phyloP scores from a whole-genome alignment of 2,797 vertebrate genomes.

The Myioborus miniatus region DNA sequence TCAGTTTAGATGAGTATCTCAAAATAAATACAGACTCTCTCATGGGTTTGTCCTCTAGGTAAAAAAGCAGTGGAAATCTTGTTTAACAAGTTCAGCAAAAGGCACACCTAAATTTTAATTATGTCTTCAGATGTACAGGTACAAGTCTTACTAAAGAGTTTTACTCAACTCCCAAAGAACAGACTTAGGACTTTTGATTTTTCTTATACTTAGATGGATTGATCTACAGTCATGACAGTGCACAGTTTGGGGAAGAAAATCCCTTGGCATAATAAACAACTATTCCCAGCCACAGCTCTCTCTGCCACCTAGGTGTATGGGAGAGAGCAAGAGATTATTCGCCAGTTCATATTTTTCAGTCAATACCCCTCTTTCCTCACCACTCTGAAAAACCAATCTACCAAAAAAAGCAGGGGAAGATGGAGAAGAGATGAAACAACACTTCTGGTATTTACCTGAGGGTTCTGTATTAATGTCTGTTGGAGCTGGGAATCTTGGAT shows the following conservation, averaged over 20 bases:
- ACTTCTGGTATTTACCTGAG: neutral
- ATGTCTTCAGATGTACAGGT: neutral
- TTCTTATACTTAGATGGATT: neutral
- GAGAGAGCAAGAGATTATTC: neutral
- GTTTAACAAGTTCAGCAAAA: slow-evolving; percentile 68
- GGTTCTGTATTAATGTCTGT: neutral
- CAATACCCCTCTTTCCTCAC: neutral
- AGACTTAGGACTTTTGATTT: neutral
- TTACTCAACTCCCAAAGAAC: neutral
- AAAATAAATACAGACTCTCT: slow-evolving; percentile 69
- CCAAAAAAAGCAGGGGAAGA: neutral
- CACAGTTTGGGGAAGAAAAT: neutral
- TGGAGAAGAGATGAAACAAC: neutral
- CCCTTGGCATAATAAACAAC: neutral
- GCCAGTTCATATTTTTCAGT: neutral
- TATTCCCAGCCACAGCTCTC: neutral
- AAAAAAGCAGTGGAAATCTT: slow-evolving; percentile 62
- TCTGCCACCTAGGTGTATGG: neutral
- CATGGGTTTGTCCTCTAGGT: slow-evolving; percentile 65
- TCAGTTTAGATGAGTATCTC: slow-evolving; percentile 71
- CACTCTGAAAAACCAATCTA: neutral
- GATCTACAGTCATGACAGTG: neutral
- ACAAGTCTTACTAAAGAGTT: neutral
- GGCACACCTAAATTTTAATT: slow-evolving; percentile 63
- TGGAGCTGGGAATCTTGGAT: neutral